These are phyloP conservation scores for Synanthedon formicaeformis DNA, from an alignment of 2,888 invertebrate species.

Conservation along the genomic window DNA sequence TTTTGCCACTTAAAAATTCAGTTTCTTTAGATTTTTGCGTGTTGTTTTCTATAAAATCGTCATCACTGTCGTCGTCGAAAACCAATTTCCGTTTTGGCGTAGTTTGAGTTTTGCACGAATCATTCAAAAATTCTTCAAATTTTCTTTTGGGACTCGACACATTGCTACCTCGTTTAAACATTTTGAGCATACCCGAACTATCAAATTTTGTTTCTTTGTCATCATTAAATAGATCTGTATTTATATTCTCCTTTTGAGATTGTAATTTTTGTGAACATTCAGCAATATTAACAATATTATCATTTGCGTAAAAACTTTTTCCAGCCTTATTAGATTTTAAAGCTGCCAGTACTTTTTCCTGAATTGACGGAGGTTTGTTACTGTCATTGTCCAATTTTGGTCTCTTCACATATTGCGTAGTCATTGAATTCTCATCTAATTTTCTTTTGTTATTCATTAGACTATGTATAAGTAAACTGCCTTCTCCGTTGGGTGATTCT, in stretches of 20 bases:
- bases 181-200: conserved; percentile 34
- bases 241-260: conserved; percentile 43
- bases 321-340: conserved; percentile 18
- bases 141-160: conserved; percentile 18
- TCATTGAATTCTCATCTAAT: conserved; percentile 15
- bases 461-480: conserved; percentile 4
- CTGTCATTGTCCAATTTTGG: conserved; percentile 26
- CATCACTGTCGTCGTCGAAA: conserved; percentile 53
- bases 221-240: not conserved
- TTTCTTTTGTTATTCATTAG: conserved; percentile 33
- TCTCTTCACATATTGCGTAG: conserved; percentile 47
- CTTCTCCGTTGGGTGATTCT: not conserved
- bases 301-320: conserved; percentile 3
- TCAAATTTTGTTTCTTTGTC: conserved; percentile 12
- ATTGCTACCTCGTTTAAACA: conserved; percentile 34
- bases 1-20: conserved; percentile 15
- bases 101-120: conserved; percentile 7
- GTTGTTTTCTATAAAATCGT: conserved; percentile 33
- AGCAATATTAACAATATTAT: conserved; percentile 25
- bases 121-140: conserved; percentile 10
- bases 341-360: conserved; percentile 43
- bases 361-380: conserved; percentile 27
- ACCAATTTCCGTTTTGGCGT: conserved; percentile 24
- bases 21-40: not conserved
- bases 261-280: conserved; percentile 15